Conservation (phyloP, 1,140 invertebrate genomes). For the Helicoverpa zea region DNA sequence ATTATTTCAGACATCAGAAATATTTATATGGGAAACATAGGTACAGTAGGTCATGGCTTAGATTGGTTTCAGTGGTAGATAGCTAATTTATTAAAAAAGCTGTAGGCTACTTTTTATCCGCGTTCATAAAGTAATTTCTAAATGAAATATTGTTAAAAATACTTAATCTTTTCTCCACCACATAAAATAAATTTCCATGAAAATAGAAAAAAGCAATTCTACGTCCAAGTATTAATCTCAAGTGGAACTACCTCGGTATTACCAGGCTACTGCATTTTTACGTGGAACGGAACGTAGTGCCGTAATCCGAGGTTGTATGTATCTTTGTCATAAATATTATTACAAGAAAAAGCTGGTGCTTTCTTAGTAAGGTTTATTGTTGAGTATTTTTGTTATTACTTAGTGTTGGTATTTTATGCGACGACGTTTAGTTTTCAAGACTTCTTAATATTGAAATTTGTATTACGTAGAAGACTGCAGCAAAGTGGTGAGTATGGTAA, state of each 20-base stretch:
- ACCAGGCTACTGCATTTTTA: background rate
- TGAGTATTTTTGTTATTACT: background rate
- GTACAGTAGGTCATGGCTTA: too few relatives aligned
- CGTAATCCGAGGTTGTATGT: background rate
- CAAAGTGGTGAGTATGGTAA: too few relatives aligned
- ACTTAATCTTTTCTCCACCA: background rate
- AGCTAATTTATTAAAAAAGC: too few relatives aligned
- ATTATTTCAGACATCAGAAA: too few relatives aligned
- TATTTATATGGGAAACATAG: too few relatives aligned
- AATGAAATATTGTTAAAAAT: too few relatives aligned
- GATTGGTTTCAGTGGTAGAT: too few relatives aligned
- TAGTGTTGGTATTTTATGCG: background rate
- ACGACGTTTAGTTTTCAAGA: background rate
- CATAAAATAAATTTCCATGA: background rate
- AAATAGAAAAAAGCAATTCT: background rate
- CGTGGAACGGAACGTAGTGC: background rate
- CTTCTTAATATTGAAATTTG: too few relatives aligned
- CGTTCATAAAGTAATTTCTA: too few relatives aligned
- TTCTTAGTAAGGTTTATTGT: background rate
- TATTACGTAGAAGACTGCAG: too few relatives aligned
- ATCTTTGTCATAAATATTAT: background rate
- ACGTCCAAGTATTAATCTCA: slow-evolving; percentile 9
- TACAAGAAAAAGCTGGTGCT: background rate
- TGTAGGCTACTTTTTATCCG: too few relatives aligned
- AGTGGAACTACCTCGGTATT: background rate